Evolutionary conservation across 2,888 invertebrate species (phyloP).

Genomic region (Seira sanloemensis): DNA sequence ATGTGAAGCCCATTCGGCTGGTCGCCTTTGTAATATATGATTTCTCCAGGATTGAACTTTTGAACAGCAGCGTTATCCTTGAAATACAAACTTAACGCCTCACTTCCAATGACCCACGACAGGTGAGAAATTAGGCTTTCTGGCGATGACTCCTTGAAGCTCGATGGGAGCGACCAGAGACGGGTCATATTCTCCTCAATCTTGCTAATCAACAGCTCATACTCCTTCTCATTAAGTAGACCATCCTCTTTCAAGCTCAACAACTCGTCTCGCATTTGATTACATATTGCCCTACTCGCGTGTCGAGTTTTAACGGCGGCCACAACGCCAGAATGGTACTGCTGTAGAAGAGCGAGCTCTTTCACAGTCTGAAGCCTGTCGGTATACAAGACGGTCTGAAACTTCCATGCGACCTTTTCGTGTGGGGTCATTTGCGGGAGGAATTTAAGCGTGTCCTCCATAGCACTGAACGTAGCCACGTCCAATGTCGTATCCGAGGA

Average conservation of each 20-base stretch:
- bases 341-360: conserved; percentile 78
- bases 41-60: conserved; percentile 75
- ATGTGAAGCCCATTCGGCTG: conserved; percentile 76
- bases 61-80: conserved; percentile 74
- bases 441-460: conserved; percentile 80
- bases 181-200: conserved; percentile 79
- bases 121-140: conserved; percentile 75
- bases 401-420: conserved; percentile 74
- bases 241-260: conserved; percentile 79
- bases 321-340: conserved; percentile 80
- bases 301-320: conserved; percentile 82
- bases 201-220: conserved; percentile 77
- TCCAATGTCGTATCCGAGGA: conserved; percentile 81
- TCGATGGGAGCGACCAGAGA: conserved; percentile 73
- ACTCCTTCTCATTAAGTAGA: conserved; percentile 80
- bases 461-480: conserved; percentile 81
- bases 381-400: conserved; percentile 72
- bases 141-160: conserved; percentile 62
- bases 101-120: conserved; percentile 69
- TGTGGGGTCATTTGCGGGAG: conserved; percentile 78
- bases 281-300: conserved; percentile 81
- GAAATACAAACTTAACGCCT: conserved; percentile 59
- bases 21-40: conserved; percentile 75
- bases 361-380: conserved; percentile 77
- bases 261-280: conserved; percentile 79